These are phyloP conservation scores for Musca vetustissima DNA, from an alignment of 1,140 invertebrate genomes.

Conservation along the genomic window DNA sequence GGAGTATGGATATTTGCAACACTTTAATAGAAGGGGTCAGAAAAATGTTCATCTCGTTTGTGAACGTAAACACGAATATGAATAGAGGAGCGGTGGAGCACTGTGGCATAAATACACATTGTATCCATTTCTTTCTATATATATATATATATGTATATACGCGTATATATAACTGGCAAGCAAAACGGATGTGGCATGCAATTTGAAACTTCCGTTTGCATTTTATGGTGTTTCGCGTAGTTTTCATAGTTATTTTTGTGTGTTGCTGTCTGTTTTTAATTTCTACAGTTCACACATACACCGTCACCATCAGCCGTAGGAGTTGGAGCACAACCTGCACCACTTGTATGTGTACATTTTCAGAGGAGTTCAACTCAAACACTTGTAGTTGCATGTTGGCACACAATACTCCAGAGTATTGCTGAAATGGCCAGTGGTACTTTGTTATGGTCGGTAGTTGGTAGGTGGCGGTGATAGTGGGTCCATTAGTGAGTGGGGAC, in stretches of 20 bases:
- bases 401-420: neutral
- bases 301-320: neutral
- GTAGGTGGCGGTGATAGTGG: too few species aligned
- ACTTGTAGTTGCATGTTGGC: neutral
- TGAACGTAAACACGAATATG: neutral
- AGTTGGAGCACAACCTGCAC: too few species aligned
- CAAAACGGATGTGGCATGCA: slow-evolving; percentile 20
- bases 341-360: too few species aligned
- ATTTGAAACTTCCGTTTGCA: slow-evolving; percentile 24
- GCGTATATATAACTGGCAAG: neutral
- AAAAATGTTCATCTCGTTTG: neutral
- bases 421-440: too few species aligned
- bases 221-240: slow-evolving; percentile 17
- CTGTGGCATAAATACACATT: neutral
- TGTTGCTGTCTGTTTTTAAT: neutral
- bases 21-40: too few species aligned
- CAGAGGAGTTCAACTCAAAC: neutral
- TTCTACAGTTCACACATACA: slow-evolving; percentile 5
- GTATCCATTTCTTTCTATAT: too few species aligned
- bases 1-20: too few species aligned
- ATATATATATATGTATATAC: neutral
- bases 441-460: too few species aligned
- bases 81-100: neutral
- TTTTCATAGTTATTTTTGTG: neutral
- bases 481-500: neutral